Evolutionary conservation across 2,797 vertebrate species (phyloP).

Genomic region (Enteromius paludinosus): DNA sequence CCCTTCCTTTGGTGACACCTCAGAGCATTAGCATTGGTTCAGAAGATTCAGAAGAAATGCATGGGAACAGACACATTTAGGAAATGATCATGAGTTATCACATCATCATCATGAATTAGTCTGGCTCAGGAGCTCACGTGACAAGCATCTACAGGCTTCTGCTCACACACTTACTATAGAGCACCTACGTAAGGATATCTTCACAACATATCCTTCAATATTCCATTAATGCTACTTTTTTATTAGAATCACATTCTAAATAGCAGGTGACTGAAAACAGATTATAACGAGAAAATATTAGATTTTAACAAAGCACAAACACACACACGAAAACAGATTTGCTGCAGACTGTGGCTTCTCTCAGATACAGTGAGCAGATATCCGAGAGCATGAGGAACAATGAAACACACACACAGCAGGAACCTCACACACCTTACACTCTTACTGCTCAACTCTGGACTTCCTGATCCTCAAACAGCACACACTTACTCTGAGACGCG

Average conservation of each 20-base stretch:
- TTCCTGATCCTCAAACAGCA: too few species aligned
- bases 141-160: background rate
- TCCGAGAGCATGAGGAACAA: too few species aligned
- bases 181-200: background rate
- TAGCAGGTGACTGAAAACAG: background rate
- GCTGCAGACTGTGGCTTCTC: too few species aligned
- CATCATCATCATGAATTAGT: background rate
- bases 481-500: too few species aligned
- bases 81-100: background rate
- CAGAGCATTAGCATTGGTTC: slow-evolving; percentile 70
- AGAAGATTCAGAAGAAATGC: background rate
- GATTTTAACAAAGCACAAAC: background rate
- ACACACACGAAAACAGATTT: background rate
- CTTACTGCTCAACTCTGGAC: too few species aligned
- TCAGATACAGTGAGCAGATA: too few species aligned
- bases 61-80: background rate
- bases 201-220: background rate
- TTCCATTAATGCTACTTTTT: background rate
- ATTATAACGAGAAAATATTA: background rate
- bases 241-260: background rate
- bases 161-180: background rate
- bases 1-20: slow-evolving; percentile 64
- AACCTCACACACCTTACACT: too few species aligned
- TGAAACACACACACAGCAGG: too few species aligned
- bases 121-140: background rate